Conservation (phyloP, 2,113 vertebrate genomes). For the Nothocercus nigrocapillus region DNA sequence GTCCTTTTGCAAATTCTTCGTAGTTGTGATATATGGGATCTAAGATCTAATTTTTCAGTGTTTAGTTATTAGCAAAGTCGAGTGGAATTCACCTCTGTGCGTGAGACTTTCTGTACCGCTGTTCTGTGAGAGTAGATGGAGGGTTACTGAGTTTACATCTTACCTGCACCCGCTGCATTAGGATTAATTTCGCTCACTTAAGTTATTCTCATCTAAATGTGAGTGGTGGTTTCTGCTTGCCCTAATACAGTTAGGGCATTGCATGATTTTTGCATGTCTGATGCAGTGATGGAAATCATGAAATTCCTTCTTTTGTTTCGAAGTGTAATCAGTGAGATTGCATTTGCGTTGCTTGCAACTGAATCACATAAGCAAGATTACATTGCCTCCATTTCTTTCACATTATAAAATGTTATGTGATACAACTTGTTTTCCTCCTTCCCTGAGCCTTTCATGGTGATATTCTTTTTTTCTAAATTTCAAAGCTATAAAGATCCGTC, state of each 20-base stretch:
- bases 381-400: conserved; percentile 69
- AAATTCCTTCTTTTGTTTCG: conserved; percentile 76
- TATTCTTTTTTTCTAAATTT: conserved; percentile 41
- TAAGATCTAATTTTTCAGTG: not conserved
- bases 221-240: conserved; percentile 47
- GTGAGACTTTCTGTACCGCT: not conserved
- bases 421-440: conserved; percentile 57
- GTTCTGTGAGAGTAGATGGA: not conserved
- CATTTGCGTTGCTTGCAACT: conserved; percentile 72
- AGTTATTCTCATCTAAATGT: not conserved
- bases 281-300: conserved; percentile 63
- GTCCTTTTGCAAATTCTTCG: not conserved
- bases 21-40: too few species aligned
- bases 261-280: conserved; percentile 53
- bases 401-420: conserved; percentile 71
- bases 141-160: not conserved
- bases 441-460: conserved; percentile 31
- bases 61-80: not conserved
- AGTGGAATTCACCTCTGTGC: not conserved
- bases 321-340: conserved; percentile 74
- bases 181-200: not conserved
- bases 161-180: not conserved
- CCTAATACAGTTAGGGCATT: not conserved
- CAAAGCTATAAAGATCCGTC: not conserved
- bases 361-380: conserved; percentile 74